phyloP scores from a whole-genome alignment of 2,888 invertebrate genomes.

The Cataglyphis rosenhaueri region DNA sequence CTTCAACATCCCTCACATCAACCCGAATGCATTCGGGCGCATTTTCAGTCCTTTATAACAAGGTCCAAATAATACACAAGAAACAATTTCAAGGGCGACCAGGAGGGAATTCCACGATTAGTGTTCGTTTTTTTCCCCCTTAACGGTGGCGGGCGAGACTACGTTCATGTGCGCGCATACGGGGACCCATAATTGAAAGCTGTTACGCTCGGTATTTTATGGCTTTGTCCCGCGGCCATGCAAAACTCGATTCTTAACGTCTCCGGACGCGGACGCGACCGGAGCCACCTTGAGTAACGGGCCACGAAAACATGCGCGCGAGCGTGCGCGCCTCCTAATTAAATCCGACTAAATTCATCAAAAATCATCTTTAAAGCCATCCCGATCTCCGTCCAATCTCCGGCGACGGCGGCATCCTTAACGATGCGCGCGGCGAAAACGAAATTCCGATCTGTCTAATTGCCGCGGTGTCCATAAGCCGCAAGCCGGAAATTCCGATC shows the following conservation, averaged over 20 bases:
- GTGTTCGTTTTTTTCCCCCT: conserved; percentile 52
- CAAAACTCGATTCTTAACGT: conserved; percentile 81
- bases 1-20: not conserved
- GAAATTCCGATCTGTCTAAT: conserved; percentile 77
- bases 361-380: conserved; percentile 77
- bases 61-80: conserved; percentile 39
- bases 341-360: conserved; percentile 81
- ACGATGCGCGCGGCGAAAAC: conserved; percentile 72
- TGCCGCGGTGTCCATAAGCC: conserved; percentile 67
- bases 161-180: conserved; percentile 72
- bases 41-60: not conserved
- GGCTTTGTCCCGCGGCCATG: conserved; percentile 82
- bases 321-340: conserved; percentile 78
- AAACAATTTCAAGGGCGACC: conserved; percentile 61
- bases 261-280: conserved; percentile 60
- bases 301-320: conserved; percentile 71
- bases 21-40: not conserved
- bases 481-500: conserved; percentile 63
- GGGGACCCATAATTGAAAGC: conserved; percentile 83
- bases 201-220: conserved; percentile 84
- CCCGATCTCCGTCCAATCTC: conserved; percentile 54
- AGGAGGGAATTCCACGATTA: conserved; percentile 59
- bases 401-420: conserved; percentile 58
- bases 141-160: conserved; percentile 33
- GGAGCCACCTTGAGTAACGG: conserved; percentile 71